phyloP scores from a whole-genome alignment of 2,888 invertebrate species.

The Zele albiditarsus region DNA sequence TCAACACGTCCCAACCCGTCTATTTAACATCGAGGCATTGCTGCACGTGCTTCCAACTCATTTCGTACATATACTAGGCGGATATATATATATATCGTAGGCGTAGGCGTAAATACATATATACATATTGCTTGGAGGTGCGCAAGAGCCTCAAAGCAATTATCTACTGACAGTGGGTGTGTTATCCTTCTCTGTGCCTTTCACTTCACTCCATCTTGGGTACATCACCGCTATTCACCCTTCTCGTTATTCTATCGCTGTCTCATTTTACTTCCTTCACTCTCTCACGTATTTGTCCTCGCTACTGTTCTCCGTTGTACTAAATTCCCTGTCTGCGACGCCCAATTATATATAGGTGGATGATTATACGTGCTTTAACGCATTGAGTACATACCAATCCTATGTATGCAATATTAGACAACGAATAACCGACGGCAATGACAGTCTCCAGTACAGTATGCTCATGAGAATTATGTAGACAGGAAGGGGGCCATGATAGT shows the following conservation, averaged over 20 bases:
- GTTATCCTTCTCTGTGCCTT: neutral
- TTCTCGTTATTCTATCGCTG: neutral
- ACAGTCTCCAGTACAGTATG: neutral
- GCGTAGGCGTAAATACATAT: neutral
- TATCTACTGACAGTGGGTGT: conserved; percentile 22
- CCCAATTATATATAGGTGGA: neutral
- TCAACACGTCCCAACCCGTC: neutral
- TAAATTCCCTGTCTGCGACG: neutral
- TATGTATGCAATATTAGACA: conserved; percentile 4
- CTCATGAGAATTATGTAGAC: too few relatives aligned
- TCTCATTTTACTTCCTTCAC: neutral
- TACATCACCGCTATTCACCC: neutral
- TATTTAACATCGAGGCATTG: neutral
- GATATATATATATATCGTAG: neutral
- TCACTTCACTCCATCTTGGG: neutral
- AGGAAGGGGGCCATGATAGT: too few relatives aligned
- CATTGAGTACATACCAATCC: neutral
- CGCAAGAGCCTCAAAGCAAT: conserved; percentile 39
- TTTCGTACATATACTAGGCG: neutral
- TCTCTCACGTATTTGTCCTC: neutral
- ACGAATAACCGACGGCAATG: neutral
- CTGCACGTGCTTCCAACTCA: neutral
- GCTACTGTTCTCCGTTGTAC: neutral
- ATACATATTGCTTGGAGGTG: conserved; percentile 13
- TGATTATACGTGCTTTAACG: conserved; percentile 18